A percentile compares a stretch with the other conserved stretches of the same genome.
Conservation (phyloP, 2,113 vertebrate genomes). For the Dicrurus megarhynchus region DNA sequence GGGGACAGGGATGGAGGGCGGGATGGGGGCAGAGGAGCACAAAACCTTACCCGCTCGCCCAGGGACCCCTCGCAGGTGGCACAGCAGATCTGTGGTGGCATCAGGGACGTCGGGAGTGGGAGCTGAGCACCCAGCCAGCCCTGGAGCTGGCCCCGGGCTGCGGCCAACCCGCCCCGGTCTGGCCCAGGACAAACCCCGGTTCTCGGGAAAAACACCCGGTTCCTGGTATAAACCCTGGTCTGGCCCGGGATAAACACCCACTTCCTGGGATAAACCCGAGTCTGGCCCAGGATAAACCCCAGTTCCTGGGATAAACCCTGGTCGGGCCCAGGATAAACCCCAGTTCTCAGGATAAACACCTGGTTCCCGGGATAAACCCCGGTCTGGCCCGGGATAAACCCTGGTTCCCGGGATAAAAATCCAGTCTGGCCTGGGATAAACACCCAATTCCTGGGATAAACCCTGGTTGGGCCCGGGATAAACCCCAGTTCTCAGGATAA, state of each 20-base stretch:
- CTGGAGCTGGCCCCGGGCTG: not conserved
- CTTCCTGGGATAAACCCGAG: not conserved
- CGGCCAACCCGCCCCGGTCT: not conserved
- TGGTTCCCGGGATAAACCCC: no score
- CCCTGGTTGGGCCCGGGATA: no score
- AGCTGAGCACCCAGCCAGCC: not conserved
- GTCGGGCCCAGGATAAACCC: no score
- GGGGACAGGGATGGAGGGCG: not conserved
- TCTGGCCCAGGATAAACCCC: no score
- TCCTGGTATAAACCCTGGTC: not conserved
- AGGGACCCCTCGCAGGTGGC: rapidly evolving
- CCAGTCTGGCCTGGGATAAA: no score
- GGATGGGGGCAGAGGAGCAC: not conserved
- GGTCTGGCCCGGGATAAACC: no score
- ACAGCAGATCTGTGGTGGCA: rapidly evolving
- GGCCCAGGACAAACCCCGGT: rapidly evolving
- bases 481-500: no score
- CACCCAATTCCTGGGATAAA: no score
- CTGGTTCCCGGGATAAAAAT: no score
- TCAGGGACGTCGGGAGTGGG: rapidly evolving
- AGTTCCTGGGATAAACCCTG: no score
- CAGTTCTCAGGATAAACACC: rapidly evolving
- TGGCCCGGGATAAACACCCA: rapidly evolving
- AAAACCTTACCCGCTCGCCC: rapidly evolving
- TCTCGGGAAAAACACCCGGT: not conserved